Base-by-base conservation (phyloP, 2,888 invertebrate species). In the Chymomyza procnemis region DNA sequence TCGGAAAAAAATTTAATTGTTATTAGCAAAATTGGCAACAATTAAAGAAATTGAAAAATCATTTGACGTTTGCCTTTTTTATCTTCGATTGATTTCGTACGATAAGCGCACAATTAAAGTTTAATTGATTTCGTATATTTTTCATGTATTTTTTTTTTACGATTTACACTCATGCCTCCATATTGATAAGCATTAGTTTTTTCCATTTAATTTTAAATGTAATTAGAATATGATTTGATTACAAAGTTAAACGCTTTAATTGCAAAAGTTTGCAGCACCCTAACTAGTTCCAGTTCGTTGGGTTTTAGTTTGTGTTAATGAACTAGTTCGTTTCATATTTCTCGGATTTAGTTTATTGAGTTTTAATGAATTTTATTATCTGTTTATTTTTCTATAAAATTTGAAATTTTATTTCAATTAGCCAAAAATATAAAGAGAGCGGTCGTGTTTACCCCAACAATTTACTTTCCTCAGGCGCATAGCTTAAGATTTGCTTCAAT, bases 1-100 rank as follows among this genome's bases (percentile, higher is more conserved):
- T 30, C 9, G 1, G 3, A 26, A 26, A 55, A 22, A n/a, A 34
- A 34, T 4, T 62, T 62, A 62, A 62, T 62, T 62, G 55, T 46
- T 9, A 41, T 18, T n/a, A 54, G 41, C 46, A 16, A 30, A 18
- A 26, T 26, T 26, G 26, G 26, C 26, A 26, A 26, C n/a, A 19
- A 50, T 12, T 4, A 12, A 58, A 58, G 18, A 16, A 41, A 46
- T 41, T 41, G 12, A 41, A 46, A 41, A 58, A 30, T 30, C 18
- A 46, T 41, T 62, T 18, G 21, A 16, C 34, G 62, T 34, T 19
- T 8, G 22, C n/a, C n/a, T n/a, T 34, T 52, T 58, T 41, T 34
- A 8, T 41, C 46, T 34, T 58, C 8, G 19, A 19, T 41, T 58
- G 14, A 58, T 12, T 46, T 34, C 41, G 16, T 8, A 18, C 16